Evolutionary conservation across 2,113 vertebrate genomes (phyloP).

Genomic region (Paraplagusia blochii): DNA sequence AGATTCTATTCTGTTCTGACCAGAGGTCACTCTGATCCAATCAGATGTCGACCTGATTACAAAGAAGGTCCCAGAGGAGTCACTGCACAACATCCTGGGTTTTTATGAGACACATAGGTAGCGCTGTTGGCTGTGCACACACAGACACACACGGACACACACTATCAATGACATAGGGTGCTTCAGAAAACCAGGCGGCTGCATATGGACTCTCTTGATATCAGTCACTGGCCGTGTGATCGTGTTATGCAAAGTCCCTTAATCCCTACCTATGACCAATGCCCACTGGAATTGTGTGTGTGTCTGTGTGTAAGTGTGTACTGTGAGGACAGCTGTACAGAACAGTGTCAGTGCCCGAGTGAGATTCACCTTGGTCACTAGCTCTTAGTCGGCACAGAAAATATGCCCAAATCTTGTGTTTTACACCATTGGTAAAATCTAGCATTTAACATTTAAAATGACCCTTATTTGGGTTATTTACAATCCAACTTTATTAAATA

Average conservation of each 20-base stretch:
- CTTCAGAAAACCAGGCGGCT: constrained; percentile 94
- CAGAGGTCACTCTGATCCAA: constrained; percentile 87
- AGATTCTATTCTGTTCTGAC: constrained; percentile 79
- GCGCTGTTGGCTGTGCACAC: constrained; percentile 54
- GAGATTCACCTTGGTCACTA: too few species aligned
- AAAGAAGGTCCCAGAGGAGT: constrained; percentile 84
- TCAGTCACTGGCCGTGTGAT: constrained; percentile 99
- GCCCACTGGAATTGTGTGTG: constrained; percentile 77
- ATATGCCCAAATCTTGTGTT: too few species aligned
- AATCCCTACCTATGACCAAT: constrained; percentile 99
- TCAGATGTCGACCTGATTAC: constrained; percentile 88
- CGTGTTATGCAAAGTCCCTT: constrained; percentile 99
- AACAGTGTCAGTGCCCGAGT: constrained; percentile 46
- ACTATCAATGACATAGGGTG: constrained; percentile 72
- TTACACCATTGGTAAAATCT: too few species aligned
- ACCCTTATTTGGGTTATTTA: too few species aligned
- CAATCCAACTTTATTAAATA: too few species aligned
- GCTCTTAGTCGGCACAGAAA: too few species aligned
- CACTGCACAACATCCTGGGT: constrained; percentile 63
- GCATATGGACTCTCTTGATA: constrained; percentile 99
- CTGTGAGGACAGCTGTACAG: constrained; percentile 82
- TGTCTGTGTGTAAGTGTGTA: constrained; percentile 15
- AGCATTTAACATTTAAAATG: too few species aligned
- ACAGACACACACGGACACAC: constrained; percentile 50
- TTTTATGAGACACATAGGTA: constrained; percentile 49